Evolutionary conservation across 2,888 invertebrate genomes (phyloP), one percentile per base, ranked within the genome.

Genomic region (Machimus atricapillus): DNA sequence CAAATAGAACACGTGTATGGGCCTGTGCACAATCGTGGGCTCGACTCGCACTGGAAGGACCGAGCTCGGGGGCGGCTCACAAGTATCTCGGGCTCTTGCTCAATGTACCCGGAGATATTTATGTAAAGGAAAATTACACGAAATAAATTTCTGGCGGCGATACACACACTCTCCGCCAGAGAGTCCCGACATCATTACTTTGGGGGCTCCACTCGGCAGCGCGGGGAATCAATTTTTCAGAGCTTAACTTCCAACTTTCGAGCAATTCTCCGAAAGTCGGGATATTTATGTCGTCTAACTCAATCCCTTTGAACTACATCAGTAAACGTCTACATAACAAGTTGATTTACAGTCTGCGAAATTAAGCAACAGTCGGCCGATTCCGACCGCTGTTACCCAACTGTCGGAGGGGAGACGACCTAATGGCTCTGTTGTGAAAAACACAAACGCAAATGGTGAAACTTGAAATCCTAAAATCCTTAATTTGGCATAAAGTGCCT

Each of bases 271-370:
- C 85, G 66, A 66, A 81, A 81, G 52, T 58, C 23, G 31, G 37
- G 52, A 46, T 43, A 31, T 76, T 86, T 88, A 87, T 87, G 58
- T 77, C 87, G 77, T 81, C 85, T 66, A 52, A 46, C 82, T 78
- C 37, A 86, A 76, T 76, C 77, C 86, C 87, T 83, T 85, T 74
- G 73, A 79, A 66, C 73, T 83, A 83, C 58, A 83, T 66, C 66
- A 58, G 83, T 83, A 40, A 46, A 73, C 31, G 83, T 83, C 86
- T 86, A 81, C 81, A 87, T 88, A 89, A 89, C 89, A 88, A 89
- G 88, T 89, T 89, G 88, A 89, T 89, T 89, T 89, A 89, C 88
- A 88, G 88, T 88, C 88, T 89, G 89, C 87, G 88, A 89, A 89
- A 89, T 88, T 87, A 89, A 89, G 89, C 88, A 86, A 73, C 76